These are phyloP conservation scores for Cinclus mexicanus DNA, from an alignment of 2,113 vertebrate species.

Conservation along the genomic window DNA sequence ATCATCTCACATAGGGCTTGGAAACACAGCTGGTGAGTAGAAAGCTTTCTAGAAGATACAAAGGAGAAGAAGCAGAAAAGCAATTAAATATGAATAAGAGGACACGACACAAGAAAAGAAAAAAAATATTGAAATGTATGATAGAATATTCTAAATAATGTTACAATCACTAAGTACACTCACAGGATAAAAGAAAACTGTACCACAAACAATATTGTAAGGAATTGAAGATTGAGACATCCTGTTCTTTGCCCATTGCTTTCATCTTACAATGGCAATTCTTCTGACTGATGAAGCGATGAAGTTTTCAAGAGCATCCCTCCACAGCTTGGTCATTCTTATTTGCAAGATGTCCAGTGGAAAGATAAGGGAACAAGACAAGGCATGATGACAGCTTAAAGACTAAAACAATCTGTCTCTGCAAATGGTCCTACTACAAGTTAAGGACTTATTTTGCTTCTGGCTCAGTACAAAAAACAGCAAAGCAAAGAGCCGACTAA, in stretches of 20 bases:
- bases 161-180: neutral
- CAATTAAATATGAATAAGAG: neutral
- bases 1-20: neutral
- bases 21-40: neutral
- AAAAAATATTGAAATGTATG: neutral
- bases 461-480: neutral
- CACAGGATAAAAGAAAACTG: neutral
- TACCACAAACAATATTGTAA: neutral
- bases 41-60: conserved; percentile 19
- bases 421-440: neutral
- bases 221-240: neutral
- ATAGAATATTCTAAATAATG: neutral
- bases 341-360: neutral
- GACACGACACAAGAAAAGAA: conserved; percentile 2
- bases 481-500: neutral
- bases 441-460: neutral
- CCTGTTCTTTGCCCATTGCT: neutral
- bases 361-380: neutral
- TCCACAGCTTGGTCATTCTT: neutral
- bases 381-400: neutral
- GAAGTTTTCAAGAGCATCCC: neutral
- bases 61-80: conserved; percentile 29
- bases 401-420: neutral
- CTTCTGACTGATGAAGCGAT: neutral
- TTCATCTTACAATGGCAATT: neutral